phyloP scores from a whole-genome alignment of 2,113 vertebrate genomes.

The Chitala chitala region DNA sequence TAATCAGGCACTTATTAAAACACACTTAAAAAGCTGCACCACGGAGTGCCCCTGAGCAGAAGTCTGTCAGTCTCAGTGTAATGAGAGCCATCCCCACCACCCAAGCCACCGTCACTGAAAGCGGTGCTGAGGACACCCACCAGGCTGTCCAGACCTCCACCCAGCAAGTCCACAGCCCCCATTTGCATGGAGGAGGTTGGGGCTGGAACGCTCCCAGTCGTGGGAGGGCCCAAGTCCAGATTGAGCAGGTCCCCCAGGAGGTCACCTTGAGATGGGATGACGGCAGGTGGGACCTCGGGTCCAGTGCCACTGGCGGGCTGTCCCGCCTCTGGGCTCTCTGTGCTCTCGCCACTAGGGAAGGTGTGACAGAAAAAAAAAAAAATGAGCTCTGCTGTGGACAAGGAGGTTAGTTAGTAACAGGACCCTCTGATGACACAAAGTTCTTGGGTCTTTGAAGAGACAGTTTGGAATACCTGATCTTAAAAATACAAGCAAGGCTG shows the following conservation, averaged over 20 bases:
- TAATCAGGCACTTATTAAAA: too few relatives aligned
- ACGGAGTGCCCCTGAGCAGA: too few relatives aligned
- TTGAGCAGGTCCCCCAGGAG: slow-evolving; percentile 91
- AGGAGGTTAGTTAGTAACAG: too few relatives aligned
- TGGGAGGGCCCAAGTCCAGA: slow-evolving; percentile 81
- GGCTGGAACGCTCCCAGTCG: slow-evolving; percentile 69
- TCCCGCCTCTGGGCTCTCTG: slow-evolving; percentile 75
- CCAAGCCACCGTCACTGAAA: background rate
- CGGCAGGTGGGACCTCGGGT: slow-evolving; percentile 68
- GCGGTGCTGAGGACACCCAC: slow-evolving; percentile 53
- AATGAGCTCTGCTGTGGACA: background rate
- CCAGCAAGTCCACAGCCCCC: slow-evolving; percentile 88
- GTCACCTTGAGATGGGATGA: slow-evolving; percentile 87
- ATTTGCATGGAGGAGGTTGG: slow-evolving; percentile 73
- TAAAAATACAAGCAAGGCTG: background rate
- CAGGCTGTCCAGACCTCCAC: slow-evolving; percentile 87
- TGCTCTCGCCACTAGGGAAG: slow-evolving; percentile 70
- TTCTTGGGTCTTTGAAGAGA: too few relatives aligned
- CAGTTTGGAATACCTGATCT: background rate
- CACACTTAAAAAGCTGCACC: too few relatives aligned
- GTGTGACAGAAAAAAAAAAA: background rate
- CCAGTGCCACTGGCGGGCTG: slow-evolving; percentile 53
- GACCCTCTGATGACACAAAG: too few relatives aligned
- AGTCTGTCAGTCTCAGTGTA: too few relatives aligned
- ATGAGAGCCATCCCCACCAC: background rate